Evolutionary conservation across 2,797 vertebrate species (phyloP).

Genomic region (Cheirogaleus major): DNA sequence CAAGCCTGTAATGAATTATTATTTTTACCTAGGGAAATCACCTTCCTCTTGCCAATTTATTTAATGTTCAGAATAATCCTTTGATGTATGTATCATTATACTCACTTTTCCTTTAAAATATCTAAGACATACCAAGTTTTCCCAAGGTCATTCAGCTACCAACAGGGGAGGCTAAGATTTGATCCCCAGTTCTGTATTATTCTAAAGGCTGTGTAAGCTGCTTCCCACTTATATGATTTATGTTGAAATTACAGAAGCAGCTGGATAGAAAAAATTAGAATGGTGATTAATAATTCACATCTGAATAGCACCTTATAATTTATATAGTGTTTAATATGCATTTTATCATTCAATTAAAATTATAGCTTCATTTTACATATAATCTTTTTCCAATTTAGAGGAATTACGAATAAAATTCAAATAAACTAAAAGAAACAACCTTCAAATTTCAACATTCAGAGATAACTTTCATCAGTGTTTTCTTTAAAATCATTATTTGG

Average conservation of each 20-base stretch:
- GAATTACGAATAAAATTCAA: conserved; percentile 5
- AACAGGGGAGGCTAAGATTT: conserved; percentile 28
- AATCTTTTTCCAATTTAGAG: not conserved
- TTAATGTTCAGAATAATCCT: not conserved
- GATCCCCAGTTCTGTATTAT: conserved; percentile 25
- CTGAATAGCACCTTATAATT: conserved; percentile 39
- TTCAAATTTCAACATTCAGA: conserved; percentile 18
- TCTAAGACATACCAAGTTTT: conserved; percentile 12
- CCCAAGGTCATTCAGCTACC: not conserved
- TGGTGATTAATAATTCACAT: conserved; percentile 50
- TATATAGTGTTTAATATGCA: not conserved
- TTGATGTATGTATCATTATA: not conserved
- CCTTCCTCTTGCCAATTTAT: not conserved
- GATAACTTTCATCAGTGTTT: not conserved
- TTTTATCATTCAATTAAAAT: not conserved
- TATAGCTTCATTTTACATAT: not conserved
- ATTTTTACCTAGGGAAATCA: not conserved
- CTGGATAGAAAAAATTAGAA: conserved; percentile 56
- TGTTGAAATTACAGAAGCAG: conserved; percentile 60
- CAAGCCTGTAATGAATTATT: not conserved
- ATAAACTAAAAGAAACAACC: not conserved
- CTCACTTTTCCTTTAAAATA: conserved; percentile 33
- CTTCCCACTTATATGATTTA: conserved; percentile 59
- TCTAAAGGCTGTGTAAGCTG: conserved; percentile 19
- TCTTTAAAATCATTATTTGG: not conserved